Percentiles rank a stretch among this genome's conserved stretches.
Conservation (phyloP, 2,888 invertebrate species). For the Zelleria hepariella region DNA sequence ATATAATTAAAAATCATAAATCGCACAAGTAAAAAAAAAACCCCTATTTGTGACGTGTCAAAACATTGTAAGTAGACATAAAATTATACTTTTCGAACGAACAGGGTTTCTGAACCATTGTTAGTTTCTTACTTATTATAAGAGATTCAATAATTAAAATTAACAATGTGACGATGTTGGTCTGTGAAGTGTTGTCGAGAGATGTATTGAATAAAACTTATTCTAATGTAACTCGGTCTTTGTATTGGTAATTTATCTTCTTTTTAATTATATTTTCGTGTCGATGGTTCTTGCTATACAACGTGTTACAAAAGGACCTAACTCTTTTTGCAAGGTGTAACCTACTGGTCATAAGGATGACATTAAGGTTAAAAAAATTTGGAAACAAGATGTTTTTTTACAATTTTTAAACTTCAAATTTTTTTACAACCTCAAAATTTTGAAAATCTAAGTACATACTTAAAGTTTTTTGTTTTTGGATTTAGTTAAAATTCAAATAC, state of each 20-base stretch:
- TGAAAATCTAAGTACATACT: no score
- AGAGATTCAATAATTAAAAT: constrained; percentile 15
- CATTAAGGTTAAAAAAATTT: no score
- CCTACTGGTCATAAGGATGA: no score
- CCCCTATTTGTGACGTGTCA: neutral
- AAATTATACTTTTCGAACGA: neutral
- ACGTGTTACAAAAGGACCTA: no score
- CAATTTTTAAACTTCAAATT: no score
- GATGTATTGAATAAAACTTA: constrained; percentile 42
- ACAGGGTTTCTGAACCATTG: neutral
- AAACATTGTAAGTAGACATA: neutral
- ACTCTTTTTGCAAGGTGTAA: no score
- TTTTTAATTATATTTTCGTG: neutral
- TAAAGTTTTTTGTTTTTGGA: no score
- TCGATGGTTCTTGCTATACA: no score
- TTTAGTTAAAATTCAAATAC: no score
- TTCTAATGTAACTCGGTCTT: neutral
- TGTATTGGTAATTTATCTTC: neutral
- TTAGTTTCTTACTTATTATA: constrained; percentile 13
- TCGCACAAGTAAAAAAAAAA: constrained; percentile 1
- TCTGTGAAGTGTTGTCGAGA: constrained; percentile 16
- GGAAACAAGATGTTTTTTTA: no score
- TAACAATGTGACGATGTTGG: constrained; percentile 24
- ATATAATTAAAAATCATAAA: constrained; percentile 10
- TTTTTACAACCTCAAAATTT: no score